These are phyloP conservation scores for Lutjanus erythropterus DNA, from an alignment of 2,113 vertebrate species.

Conservation along the genomic window DNA sequence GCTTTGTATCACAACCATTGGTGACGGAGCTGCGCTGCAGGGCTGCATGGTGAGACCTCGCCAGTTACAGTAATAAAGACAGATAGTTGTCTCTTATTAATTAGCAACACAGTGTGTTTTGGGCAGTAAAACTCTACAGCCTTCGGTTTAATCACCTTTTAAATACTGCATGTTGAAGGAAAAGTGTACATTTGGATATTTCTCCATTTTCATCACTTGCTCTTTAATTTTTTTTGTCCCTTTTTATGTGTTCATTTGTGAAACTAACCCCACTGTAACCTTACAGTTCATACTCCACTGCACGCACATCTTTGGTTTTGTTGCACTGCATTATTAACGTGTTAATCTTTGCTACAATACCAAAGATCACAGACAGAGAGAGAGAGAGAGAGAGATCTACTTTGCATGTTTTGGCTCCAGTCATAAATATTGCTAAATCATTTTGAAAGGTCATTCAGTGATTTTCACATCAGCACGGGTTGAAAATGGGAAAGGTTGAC, in stretches of 20 bases:
- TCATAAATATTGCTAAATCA: slow-evolving; percentile 46
- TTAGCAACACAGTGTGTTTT: background rate
- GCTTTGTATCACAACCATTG: background rate
- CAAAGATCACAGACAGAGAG: background rate
- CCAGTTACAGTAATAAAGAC: background rate
- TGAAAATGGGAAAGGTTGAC: slow-evolving; percentile 54
- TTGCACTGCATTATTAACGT: slow-evolving; percentile 4
- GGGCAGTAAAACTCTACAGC: background rate
- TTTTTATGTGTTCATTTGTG: background rate
- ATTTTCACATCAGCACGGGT: slow-evolving; percentile 27
- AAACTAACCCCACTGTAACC: background rate
- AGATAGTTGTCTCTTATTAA: too few relatives aligned
- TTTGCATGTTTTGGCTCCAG: slow-evolving; percentile 30
- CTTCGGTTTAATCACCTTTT: background rate
- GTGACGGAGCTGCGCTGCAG: background rate
- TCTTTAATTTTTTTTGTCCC: background rate
- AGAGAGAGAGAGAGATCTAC: background rate
- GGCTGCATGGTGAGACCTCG: background rate
- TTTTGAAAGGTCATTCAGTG: slow-evolving; percentile 67
- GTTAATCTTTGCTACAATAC: background rate
- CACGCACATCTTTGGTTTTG: slow-evolving; percentile 1
- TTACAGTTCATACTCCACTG: background rate
- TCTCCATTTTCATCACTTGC: background rate
- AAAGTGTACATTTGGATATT: background rate
- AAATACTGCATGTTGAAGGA: background rate